A percentile compares a stretch with the other conserved stretches of the same genome.
phyloP scores from a whole-genome alignment of 2,888 invertebrate species.

The Spodoptera exigua region DNA sequence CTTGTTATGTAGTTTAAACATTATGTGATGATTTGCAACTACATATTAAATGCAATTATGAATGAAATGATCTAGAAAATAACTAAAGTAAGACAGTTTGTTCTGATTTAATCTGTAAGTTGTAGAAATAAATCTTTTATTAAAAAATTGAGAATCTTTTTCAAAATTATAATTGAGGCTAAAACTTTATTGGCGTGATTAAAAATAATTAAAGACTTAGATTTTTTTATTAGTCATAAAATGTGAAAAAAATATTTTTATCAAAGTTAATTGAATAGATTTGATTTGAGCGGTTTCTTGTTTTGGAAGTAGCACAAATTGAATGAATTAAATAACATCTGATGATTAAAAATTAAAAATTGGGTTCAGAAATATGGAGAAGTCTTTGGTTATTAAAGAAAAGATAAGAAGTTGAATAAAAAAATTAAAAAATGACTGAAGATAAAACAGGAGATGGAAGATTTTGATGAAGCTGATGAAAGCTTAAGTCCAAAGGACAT shows the following conservation, averaged over 20 bases:
- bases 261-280: background rate
- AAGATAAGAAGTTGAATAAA: background rate
- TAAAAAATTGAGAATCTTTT: background rate
- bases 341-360: background rate
- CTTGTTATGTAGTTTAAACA: conserved; percentile 17
- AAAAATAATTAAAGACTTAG: background rate
- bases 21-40: conserved; percentile 25
- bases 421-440: background rate
- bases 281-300: background rate
- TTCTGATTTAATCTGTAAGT: no score
- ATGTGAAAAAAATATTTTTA: no score
- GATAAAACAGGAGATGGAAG: background rate
- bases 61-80: no score
- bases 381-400: background rate
- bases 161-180: background rate
- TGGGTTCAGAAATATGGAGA: background rate
- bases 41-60: conserved; percentile 5
- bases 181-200: conserved; percentile 6
- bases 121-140: background rate
- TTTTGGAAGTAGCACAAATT: conserved; percentile 7
- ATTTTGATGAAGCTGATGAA: conserved; percentile 4
- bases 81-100: no score
- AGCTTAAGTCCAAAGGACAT: conserved; percentile 8
- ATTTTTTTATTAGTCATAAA: background rate
- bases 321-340: background rate